Base-by-base conservation (phyloP, 1,140 invertebrate genomes). In the Danaus plexippus region DNA sequence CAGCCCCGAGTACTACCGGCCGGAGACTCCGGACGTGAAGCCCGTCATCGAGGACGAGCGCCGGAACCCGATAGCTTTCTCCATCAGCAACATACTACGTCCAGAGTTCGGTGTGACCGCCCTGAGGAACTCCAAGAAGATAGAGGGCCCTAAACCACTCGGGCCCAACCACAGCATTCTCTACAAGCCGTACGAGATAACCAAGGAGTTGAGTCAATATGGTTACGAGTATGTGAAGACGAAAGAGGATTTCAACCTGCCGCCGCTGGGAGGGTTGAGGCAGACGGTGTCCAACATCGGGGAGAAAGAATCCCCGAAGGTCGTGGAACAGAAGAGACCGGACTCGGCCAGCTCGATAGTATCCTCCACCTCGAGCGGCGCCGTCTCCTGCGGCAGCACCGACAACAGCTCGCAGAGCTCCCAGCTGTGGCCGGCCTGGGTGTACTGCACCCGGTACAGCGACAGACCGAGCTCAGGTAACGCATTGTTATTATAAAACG, bases 371-470 rank as follows among this genome's bases (percentile, higher is more conserved):
- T 87, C 84, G 0, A 83, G 84, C 52, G 80, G 80, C 1, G 78
- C 82, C 4, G 71, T 89, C 0, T 88, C 88, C 0, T 90, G 90
- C 15, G 89, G 89, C 9, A 81, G 90, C 15, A 90, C 90, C 59
- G 90, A 92, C 56, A 82, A 90, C 0, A 76, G 71, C 2, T 75
- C 69, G 11, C 77, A 77, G 54, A 67, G 64, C 0, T 71, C 69
- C 1, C 60, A 22, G 73, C 73, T 93, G 59, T 94, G 96, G 94
- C 97, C 97, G 0, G 97, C 97, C 0, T 99, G 97, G 97, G 96
- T 99, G 4, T 99, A 97, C 83, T 99, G 97, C 87, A 99, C 97
- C 0, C 90, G 97, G 87, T 99, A 98, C 85, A 97, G 96, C 55
- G 97, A 98, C 87, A 89, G 97, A 76, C 97, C 97, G 7, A 97